phyloP scores from a whole-genome alignment of 2,888 invertebrate species.

The Drosophila incognita region DNA sequence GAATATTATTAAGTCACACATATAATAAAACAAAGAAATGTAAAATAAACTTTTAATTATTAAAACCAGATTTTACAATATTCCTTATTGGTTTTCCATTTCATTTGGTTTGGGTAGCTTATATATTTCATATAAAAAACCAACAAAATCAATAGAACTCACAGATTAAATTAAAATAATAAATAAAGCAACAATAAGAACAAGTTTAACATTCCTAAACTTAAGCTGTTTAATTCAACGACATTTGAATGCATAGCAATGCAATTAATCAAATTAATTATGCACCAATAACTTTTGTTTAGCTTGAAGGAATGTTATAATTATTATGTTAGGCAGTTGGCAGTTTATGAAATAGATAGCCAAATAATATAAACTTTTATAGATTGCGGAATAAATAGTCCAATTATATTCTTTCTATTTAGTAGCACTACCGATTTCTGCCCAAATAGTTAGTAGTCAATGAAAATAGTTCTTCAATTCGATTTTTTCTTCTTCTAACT shows the following conservation, averaged over 20 bases:
- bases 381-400: too few relatives aligned
- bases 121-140: neutral
- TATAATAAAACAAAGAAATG: slow-evolving; percentile 1
- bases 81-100: neutral
- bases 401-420: neutral
- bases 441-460: neutral
- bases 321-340: neutral
- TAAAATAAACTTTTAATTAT: neutral
- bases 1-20: neutral
- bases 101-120: neutral
- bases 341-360: neutral
- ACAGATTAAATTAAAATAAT: neutral
- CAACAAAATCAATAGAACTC: neutral
- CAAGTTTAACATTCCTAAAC: neutral
- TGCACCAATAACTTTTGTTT: neutral
- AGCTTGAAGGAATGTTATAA: neutral
- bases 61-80: neutral
- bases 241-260: neutral
- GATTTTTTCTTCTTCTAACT: neutral
- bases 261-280: neutral
- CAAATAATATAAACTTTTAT: too few relatives aligned
- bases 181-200: neutral
- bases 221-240: neutral
- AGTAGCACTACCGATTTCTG: neutral
- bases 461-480: neutral